These are phyloP conservation scores for Dryadula phaetusa DNA, from an alignment of 2,888 invertebrate genomes.

Conservation along the genomic window DNA sequence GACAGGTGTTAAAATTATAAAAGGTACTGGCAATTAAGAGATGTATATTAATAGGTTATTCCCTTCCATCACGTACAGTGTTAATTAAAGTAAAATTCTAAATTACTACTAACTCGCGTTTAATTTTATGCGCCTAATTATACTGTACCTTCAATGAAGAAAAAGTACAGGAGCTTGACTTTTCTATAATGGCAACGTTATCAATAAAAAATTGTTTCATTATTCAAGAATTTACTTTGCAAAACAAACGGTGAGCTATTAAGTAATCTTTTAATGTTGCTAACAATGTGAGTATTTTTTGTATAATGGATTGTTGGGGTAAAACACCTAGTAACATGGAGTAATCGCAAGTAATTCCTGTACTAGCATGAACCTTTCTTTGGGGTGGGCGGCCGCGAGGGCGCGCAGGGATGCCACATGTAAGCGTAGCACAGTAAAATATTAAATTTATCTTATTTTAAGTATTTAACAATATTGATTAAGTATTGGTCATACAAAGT, in stretches of 20 bases:
- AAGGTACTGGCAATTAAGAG: not conserved
- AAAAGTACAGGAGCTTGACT: constrained; percentile 24
- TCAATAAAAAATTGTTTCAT: constrained; percentile 44
- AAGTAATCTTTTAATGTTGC: constrained; percentile 37
- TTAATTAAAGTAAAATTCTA: not conserved
- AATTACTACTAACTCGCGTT: not conserved
- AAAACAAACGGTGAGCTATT: constrained; percentile 46
- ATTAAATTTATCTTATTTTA: not conserved
- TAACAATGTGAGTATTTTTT: constrained; percentile 44
- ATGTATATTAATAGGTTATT: not conserved
- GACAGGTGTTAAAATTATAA: not conserved
- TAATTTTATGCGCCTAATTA: not conserved
- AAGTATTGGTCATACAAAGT: too few relatives aligned
- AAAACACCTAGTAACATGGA: constrained; percentile 54
- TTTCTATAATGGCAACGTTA: constrained; percentile 37
- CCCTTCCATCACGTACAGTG: not conserved
- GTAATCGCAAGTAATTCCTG: constrained; percentile 55
- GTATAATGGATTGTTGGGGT: constrained; percentile 52
- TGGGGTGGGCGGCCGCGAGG: constrained; percentile 37
- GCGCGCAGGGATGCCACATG: constrained; percentile 40
- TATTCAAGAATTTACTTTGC: constrained; percentile 48
- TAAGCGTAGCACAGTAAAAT: not conserved
- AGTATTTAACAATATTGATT: not conserved
- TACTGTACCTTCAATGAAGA: not conserved
- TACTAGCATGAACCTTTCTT: constrained; percentile 41